Conservation (phyloP, 2,113 vertebrate genomes). For the Neodontobutis hainanensis region DNA sequence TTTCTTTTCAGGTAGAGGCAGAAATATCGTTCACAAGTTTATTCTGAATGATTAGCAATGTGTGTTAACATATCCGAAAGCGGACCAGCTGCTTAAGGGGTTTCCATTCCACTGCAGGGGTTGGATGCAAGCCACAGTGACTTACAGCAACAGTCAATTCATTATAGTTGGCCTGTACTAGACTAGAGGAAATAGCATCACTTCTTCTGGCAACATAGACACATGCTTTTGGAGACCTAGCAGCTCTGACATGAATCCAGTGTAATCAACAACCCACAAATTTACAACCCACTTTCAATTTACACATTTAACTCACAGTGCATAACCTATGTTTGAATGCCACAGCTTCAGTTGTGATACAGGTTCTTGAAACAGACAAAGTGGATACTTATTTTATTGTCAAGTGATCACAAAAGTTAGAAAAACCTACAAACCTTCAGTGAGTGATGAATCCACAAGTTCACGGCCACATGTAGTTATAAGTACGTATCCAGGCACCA, state of each 20-base stretch:
- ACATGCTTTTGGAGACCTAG: background rate
- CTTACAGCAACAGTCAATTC: conserved; percentile 37
- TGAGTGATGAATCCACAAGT: conserved; percentile 63
- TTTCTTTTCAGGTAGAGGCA: background rate
- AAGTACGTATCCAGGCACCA: conserved; percentile 20
- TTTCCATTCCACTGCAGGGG: conserved; percentile 30
- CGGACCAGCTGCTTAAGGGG: background rate
- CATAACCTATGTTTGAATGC: no score
- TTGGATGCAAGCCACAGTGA: conserved; percentile 34
- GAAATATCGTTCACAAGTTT: background rate
- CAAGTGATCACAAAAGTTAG: background rate
- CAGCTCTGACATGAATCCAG: no score
- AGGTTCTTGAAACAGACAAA: no score
- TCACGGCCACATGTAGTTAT: conserved; percentile 72
- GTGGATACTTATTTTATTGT: no score
- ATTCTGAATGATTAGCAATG: background rate
- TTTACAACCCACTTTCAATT: no score
- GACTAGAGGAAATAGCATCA: conserved; percentile 26
- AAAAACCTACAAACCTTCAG: conserved; percentile 71
- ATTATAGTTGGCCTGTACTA: background rate
- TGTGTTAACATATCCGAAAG: background rate
- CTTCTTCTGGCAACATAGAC: conserved; percentile 22
- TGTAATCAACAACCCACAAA: no score
- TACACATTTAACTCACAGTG: no score
- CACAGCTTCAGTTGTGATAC: no score